Evolutionary conservation across 2,888 invertebrate genomes (phyloP).

Genomic region (Prenolepis imparis): DNA sequence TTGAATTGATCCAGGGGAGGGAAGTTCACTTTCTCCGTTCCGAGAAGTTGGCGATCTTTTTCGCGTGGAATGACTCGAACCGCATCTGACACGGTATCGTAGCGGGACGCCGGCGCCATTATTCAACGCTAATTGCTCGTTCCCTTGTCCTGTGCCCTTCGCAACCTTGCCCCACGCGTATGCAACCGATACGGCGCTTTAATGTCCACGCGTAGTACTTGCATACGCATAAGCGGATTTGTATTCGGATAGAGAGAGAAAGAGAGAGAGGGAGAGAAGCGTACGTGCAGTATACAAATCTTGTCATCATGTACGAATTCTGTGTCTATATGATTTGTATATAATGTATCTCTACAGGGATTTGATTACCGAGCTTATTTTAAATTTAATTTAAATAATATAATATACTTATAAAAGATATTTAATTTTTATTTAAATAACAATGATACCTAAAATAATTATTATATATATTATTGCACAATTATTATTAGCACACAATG

Average conservation of each 20-base stretch:
- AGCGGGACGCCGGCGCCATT: conserved; percentile 53
- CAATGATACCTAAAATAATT: background rate
- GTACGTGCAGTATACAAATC: no score
- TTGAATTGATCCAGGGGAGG: background rate
- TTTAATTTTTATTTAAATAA: background rate
- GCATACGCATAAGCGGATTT: conserved; percentile 24
- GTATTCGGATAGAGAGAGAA: background rate
- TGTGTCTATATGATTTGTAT: background rate
- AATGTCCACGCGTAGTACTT: conserved; percentile 20
- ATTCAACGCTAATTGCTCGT: conserved; percentile 42
- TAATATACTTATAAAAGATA: background rate
- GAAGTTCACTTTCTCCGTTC: background rate
- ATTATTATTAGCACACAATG: background rate
- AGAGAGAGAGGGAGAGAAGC: background rate
- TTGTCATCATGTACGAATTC: background rate
- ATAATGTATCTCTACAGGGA: background rate
- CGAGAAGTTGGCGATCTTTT: conserved; percentile 33
- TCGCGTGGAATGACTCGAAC: conserved; percentile 32
- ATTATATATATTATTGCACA: background rate
- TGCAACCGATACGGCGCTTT: conserved; percentile 37
- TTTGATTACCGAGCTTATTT: background rate
- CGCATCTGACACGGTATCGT: conserved; percentile 42
- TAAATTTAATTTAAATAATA: background rate
- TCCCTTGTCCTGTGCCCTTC: conserved; percentile 22
- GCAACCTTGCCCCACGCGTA: conserved; percentile 21